Percentiles rank a stretch among this genome's conserved stretches.
These are phyloP conservation scores for Phalacrocorax brasilianus DNA, from an alignment of 2,113 vertebrate species.

Conservation along the genomic window DNA sequence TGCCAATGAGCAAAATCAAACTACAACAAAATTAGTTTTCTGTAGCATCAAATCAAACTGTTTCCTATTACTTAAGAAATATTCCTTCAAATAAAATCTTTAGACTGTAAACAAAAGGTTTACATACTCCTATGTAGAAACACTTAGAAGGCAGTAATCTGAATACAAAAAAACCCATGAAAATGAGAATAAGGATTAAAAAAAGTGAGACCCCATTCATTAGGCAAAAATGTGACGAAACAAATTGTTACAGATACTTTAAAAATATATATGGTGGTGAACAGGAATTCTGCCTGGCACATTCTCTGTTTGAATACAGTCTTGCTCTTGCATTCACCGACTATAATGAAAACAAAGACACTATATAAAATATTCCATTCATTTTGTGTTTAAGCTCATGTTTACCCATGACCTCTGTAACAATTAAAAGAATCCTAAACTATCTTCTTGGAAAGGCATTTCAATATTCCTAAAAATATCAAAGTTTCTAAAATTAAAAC, in stretches of 20 bases:
- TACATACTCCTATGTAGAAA: background rate
- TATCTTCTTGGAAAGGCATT: slow-evolving; percentile 60
- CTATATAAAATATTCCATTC: background rate
- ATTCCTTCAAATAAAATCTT: background rate
- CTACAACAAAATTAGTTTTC: background rate
- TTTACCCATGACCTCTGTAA: background rate
- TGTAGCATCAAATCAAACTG: background rate
- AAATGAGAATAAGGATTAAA: background rate
- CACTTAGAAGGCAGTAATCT: background rate
- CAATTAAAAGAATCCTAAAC: slow-evolving; percentile 41
- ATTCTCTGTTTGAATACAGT: background rate
- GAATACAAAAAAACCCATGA: background rate
- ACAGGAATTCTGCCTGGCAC: background rate
- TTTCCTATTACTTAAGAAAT: background rate
- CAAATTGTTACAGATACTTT: background rate
- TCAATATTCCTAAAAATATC: slow-evolving; percentile 57
- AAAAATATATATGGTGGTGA: background rate
- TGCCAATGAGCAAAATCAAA: background rate
- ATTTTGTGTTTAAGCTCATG: background rate
- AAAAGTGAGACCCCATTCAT: background rate
- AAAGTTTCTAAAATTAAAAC: slow-evolving; percentile 61
- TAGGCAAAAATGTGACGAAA: background rate
- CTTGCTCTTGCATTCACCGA: background rate
- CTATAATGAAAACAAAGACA: background rate
- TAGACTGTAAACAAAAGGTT: background rate